A percentile compares a stretch with the other conserved stretches of the same genome.
These are phyloP conservation scores for Sphaerodactylus townsendi DNA, from an alignment of 2,113 vertebrate species.

Conservation along the genomic window DNA sequence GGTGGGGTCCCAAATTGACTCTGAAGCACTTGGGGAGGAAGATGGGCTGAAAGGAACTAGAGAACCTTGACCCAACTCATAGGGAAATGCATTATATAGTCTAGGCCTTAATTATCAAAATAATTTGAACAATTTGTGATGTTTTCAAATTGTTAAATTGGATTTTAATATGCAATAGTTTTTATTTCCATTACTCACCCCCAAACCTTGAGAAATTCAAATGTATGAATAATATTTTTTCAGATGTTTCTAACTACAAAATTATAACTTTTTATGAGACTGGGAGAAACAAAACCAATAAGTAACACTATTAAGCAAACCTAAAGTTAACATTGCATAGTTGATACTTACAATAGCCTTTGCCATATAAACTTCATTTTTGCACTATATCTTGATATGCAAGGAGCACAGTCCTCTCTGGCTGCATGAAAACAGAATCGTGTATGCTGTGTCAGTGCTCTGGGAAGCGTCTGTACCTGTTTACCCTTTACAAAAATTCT, in stretches of 20 bases:
- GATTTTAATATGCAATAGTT: neutral
- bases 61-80: too few relatives aligned
- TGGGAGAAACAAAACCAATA: neutral
- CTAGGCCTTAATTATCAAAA: too few relatives aligned
- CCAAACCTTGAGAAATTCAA: neutral
- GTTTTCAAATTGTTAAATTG: neutral
- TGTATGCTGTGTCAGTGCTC: neutral
- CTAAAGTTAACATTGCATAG: constrained; percentile 7
- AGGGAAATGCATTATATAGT: too few relatives aligned
- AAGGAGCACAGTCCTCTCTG: accelerated
- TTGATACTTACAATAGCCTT: neutral
- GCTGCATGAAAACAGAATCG: accelerated
- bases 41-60: too few relatives aligned
- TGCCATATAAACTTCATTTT: too few relatives aligned
- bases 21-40: too few relatives aligned
- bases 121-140: neutral
- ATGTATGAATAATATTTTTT: neutral
- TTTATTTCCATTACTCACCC: neutral
- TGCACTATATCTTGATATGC: neutral
- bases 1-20: too few relatives aligned
- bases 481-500: neutral
- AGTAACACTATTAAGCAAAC: constrained; percentile 10
- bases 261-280: constrained; percentile 9
- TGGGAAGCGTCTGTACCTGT: neutral
- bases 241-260: constrained; percentile 1